phyloP scores from a whole-genome alignment of 2,113 vertebrate species.

The Erythrocercus mccallii region DNA sequence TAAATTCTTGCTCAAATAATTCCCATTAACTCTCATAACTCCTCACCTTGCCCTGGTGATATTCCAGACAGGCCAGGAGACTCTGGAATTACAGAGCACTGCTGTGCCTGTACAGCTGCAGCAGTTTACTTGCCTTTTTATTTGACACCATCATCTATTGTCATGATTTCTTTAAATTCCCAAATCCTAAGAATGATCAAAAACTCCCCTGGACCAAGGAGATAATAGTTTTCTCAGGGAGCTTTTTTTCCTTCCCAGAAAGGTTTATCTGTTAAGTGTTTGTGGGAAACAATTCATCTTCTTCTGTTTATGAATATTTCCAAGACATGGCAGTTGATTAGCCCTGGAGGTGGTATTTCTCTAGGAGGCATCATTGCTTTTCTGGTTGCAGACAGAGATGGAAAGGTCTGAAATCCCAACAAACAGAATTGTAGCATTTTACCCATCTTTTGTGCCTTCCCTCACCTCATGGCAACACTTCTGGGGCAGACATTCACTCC shows the following conservation, averaged over 20 bases:
- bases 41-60: not conserved
- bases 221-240: not conserved
- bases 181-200: not conserved
- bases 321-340: not conserved
- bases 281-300: not conserved
- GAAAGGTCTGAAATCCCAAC: not conserved
- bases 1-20: not conserved
- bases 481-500: not conserved
- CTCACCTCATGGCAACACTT: not conserved
- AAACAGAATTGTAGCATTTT: not conserved
- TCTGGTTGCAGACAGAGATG: not conserved
- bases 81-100: not conserved
- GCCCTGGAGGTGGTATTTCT: not conserved
- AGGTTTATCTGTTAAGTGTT: constrained; percentile 1
- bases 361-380: not conserved
- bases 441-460: not conserved
- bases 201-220: not conserved
- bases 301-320: not conserved
- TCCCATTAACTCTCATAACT: not conserved
- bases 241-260: not conserved
- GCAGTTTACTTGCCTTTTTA: not conserved
- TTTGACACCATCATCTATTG: not conserved
- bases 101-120: not conserved
- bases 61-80: not conserved
- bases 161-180: not conserved